phyloP scores from a whole-genome alignment of 2,888 invertebrate species.

The Melieria picta region DNA sequence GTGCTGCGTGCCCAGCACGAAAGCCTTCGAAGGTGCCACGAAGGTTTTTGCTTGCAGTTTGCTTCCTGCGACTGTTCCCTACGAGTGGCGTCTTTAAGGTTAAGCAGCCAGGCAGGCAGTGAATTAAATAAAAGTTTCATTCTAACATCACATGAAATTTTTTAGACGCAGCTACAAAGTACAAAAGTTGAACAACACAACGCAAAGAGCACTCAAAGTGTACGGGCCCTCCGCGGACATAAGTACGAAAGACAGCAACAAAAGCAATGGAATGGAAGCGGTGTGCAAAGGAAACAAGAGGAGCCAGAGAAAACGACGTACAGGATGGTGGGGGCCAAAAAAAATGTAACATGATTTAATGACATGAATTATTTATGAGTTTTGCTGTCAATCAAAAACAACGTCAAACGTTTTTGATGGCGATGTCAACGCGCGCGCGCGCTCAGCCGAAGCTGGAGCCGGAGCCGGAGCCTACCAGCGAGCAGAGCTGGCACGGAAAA shows the following conservation, averaged over 20 bases:
- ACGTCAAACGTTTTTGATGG: slow-evolving; percentile 66
- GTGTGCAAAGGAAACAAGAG: slow-evolving; percentile 11
- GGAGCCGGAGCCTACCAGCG: too few species aligned
- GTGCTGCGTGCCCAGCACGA: too few species aligned
- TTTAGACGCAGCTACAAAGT: too few species aligned
- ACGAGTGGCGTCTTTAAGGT: too few species aligned
- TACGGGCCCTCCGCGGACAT: too few species aligned
- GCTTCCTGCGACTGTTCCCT: too few species aligned
- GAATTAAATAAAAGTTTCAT: slow-evolving; percentile 27
- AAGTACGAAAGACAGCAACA: neutral
- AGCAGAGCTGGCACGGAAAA: too few species aligned
- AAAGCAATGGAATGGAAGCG: neutral
- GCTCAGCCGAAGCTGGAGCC: slow-evolving; percentile 38
- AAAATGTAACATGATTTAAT: slow-evolving; percentile 68
- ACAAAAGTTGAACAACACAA: too few species aligned
- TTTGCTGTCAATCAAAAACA: slow-evolving; percentile 67
- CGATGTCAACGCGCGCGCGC: slow-evolving; percentile 64
- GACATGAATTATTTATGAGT: slow-evolving; percentile 68
- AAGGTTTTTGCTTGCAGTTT: too few species aligned
- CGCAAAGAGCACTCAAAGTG: too few species aligned
- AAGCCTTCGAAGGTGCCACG: too few species aligned
- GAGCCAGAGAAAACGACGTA: slow-evolving; percentile 42
- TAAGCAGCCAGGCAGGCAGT: neutral
- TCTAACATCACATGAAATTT: slow-evolving; percentile 7
- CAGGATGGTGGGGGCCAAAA: slow-evolving; percentile 44